These are phyloP conservation scores for Chroicocephalus ridibundus DNA, from an alignment of 2,113 vertebrate genomes.

Conservation along the genomic window DNA sequence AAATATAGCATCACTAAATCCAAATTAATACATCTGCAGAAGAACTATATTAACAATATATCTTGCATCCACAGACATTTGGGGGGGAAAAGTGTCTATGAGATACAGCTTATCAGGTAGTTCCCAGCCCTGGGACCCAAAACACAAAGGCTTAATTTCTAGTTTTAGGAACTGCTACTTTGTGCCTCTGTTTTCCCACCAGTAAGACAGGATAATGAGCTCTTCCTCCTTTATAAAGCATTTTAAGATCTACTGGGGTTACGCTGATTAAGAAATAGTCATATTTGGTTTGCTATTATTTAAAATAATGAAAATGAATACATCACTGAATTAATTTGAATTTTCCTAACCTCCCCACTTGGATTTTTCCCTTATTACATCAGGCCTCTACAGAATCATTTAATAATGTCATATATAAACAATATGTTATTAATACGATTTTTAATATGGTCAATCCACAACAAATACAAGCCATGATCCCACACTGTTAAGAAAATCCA, in stretches of 20 bases:
- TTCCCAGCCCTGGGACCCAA: neutral
- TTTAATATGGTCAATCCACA: neutral
- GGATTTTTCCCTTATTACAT: slow-evolving; percentile 1
- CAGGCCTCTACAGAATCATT: neutral
- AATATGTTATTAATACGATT: neutral
- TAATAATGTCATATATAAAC: neutral
- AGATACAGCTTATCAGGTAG: neutral
- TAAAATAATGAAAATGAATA: slow-evolving; percentile 26
- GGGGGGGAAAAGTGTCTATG: neutral
- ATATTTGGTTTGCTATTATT: slow-evolving; percentile 5
- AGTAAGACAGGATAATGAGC: slow-evolving; percentile 28
- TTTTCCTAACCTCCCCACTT: neutral
- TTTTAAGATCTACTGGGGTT: slow-evolving; percentile 30
- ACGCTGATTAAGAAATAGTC: slow-evolving; percentile 19
- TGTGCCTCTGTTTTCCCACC: slow-evolving; percentile 13
- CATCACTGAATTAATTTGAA: neutral
- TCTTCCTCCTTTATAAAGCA: neutral
- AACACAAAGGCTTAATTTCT: neutral
- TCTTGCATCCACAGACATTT: neutral
- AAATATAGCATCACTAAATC: neutral
- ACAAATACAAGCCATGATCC: neutral
- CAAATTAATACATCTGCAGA: neutral
- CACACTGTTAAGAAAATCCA: neutral
- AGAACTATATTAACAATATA: neutral
- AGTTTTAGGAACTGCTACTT: slow-evolving; percentile 20